A percentile compares a stretch with the other conserved stretches of the same genome.
These are phyloP conservation scores for Sarcophaga carnaria DNA, from an alignment of 2,888 invertebrate genomes.

Conservation along the genomic window DNA sequence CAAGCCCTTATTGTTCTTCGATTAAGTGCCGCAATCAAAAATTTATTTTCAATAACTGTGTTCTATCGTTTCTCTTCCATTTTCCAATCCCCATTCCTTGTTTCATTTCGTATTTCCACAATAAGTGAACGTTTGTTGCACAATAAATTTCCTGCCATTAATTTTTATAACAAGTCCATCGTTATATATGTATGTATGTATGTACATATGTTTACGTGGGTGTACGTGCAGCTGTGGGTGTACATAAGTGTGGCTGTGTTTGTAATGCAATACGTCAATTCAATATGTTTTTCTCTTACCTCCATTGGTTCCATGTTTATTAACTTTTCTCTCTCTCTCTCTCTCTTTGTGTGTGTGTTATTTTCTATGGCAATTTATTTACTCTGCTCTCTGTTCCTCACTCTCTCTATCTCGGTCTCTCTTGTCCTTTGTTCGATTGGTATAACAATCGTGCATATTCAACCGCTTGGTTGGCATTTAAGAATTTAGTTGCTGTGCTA, in stretches of 20 bases:
- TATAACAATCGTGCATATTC: constrained; percentile 9
- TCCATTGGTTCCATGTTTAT: constrained; percentile 26
- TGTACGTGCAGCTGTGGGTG: neutral
- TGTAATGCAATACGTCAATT: constrained; percentile 46
- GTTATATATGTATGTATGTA: no score
- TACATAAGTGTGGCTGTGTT: neutral
- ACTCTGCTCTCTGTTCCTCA: neutral
- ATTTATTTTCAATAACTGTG: neutral
- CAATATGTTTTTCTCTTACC: constrained; percentile 50
- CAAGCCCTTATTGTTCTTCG: neutral
- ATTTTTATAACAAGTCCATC: constrained; percentile 26
- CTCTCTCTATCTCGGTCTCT: neutral
- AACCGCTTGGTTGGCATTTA: constrained; percentile 14
- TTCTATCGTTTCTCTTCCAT: no score
- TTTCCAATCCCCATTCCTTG: no score
- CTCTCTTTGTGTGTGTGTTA: neutral
- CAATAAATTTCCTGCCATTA: constrained; percentile 30
- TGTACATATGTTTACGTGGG: no score
- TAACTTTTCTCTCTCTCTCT: neutral
- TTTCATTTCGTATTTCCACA: no score
- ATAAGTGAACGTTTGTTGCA: neutral
- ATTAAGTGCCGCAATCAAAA: no score
- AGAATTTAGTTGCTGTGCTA: neutral
- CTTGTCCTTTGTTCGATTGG: neutral
- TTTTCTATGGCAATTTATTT: neutral